phyloP scores from a whole-genome alignment of 2,113 vertebrate species.

The Plestiodon gilberti region DNA sequence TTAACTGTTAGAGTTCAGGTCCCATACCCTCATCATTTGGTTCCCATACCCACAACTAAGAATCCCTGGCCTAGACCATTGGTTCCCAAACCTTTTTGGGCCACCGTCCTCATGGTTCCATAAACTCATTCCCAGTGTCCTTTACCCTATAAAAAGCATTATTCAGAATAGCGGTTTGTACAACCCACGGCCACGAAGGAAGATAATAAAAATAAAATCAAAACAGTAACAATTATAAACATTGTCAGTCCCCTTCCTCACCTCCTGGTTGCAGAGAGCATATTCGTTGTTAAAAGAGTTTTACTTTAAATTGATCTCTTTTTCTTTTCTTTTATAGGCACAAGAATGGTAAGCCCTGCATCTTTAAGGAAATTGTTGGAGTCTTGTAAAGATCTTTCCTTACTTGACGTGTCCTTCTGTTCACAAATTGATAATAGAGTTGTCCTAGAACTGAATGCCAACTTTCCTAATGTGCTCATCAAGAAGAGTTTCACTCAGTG shows the following conservation, averaged over 20 bases:
- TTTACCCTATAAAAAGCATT: no score
- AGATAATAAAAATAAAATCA: no score
- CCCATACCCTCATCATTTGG: no score
- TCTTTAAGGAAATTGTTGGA: constrained; percentile 93
- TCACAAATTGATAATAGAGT: constrained; percentile 93
- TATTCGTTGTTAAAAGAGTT: neutral
- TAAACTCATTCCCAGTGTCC: no score
- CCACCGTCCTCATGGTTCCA: no score
- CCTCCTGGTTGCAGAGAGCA: neutral
- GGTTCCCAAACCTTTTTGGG: no score
- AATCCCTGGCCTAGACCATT: no score
- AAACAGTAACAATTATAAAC: no score
- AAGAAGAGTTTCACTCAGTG: constrained; percentile 98
- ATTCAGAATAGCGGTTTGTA: no score
- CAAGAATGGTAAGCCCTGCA: constrained; percentile 87
- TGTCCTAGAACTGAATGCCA: constrained; percentile 88
- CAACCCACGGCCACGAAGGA: no score
- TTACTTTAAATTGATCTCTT: neutral
- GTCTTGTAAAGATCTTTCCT: constrained; percentile 87
- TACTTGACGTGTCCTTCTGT: constrained; percentile 98
- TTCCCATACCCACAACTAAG: no score
- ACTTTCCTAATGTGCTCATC: constrained; percentile 92
- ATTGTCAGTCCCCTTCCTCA: neutral
- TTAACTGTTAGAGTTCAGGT: no score
- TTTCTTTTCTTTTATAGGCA: constrained; percentile 74